Conservation (phyloP, 2,888 invertebrate species). For the Dyspetes luteomarginatus region DNA sequence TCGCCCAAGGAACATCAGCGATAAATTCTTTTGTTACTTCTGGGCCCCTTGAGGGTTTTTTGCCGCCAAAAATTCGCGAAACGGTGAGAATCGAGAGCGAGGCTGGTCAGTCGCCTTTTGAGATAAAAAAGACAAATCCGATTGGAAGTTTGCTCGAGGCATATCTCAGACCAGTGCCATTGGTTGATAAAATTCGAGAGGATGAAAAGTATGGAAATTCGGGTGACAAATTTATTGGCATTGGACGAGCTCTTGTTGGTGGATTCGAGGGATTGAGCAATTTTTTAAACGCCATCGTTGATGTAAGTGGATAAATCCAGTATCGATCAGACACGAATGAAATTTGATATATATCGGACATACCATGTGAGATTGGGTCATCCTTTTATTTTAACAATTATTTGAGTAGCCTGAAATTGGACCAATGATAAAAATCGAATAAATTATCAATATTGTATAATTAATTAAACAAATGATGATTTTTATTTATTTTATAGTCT, state of each 20-base stretch:
- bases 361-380: too few species aligned
- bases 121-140: constrained; percentile 70
- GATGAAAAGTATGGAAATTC: constrained; percentile 92
- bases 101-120: constrained; percentile 73
- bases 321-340: not conserved
- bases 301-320: constrained; percentile 83
- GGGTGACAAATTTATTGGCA: constrained; percentile 87
- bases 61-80: constrained; percentile 70
- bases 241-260: constrained; percentile 87
- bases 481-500: too few species aligned
- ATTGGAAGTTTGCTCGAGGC: constrained; percentile 70
- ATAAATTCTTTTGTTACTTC: constrained; percentile 52
- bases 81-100: constrained; percentile 75
- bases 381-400: too few species aligned
- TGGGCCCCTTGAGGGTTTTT: constrained; percentile 55
- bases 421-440: too few species aligned
- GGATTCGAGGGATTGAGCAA: constrained; percentile 89
- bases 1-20: constrained; percentile 59
- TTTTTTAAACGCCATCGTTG: constrained; percentile 86
- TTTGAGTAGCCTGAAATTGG: too few species aligned
- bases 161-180: constrained; percentile 86
- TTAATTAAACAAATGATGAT: too few species aligned
- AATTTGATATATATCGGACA: too few species aligned
- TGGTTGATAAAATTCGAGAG: constrained; percentile 90
- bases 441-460: too few species aligned